Percentiles rank a stretch among this genome's conserved stretches.
These are phyloP conservation scores for Bolinopsis microptera DNA, from an alignment of 37 sponge, comb jelly and placozoan species.

Conservation along the genomic window DNA sequence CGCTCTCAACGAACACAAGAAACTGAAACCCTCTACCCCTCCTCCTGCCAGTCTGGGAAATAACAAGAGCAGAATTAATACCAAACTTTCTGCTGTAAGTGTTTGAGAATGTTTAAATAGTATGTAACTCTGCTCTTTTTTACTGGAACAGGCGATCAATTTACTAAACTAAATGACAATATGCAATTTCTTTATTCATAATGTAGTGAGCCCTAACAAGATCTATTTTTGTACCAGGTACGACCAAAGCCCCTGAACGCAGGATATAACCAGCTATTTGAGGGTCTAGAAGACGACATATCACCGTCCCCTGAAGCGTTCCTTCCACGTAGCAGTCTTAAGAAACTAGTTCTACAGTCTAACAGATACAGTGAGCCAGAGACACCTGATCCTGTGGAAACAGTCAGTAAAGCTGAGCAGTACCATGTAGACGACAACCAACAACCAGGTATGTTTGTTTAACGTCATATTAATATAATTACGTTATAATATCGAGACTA, in stretches of 20 bases:
- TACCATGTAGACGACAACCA: not conserved
- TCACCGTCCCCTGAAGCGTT: conserved; percentile 52
- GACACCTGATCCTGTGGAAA: not conserved
- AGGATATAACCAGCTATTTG: conserved; percentile 61
- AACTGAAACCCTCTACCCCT: conserved; percentile 53
- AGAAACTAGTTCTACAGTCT: conserved; percentile 52
- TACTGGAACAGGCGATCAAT: too few species aligned
- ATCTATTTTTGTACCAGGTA: conserved; percentile 13
- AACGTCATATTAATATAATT: too few species aligned
- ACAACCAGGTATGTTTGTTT: not conserved
- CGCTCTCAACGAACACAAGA: conserved; percentile 38
- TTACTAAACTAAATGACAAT: not conserved
- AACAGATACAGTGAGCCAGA: conserved; percentile 22
- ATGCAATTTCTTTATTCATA: not conserved
- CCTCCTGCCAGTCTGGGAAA: conserved; percentile 40
- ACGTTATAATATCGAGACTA: too few species aligned
- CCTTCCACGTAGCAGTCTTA: conserved; percentile 51
- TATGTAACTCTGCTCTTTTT: not conserved
- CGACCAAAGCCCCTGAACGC: conserved; percentile 4
- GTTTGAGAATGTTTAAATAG: not conserved
- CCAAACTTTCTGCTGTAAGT: conserved; percentile 45
- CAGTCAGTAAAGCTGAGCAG: conserved; percentile 14
- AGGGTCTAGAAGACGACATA: conserved; percentile 55
- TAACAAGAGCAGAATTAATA: conserved; percentile 13
- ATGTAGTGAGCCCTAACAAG: not conserved